Conservation (phyloP, 2,797 vertebrate genomes). For the Gambelia wislizenii region DNA sequence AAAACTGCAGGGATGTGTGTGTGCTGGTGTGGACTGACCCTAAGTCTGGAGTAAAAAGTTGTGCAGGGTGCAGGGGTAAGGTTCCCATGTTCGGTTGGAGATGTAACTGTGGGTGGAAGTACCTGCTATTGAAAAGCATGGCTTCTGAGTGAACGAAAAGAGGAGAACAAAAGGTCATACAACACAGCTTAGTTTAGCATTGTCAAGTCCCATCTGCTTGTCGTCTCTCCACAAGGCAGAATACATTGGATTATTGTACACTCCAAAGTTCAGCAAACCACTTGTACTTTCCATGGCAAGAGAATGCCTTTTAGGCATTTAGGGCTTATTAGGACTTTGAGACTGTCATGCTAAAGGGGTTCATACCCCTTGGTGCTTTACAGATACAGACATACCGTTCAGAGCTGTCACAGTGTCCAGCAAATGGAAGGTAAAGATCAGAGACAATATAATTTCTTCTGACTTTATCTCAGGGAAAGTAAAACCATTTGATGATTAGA, state of each 20-base stretch:
- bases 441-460: constrained; percentile 76
- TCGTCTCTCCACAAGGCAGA: constrained; percentile 74
- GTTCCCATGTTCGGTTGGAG: accelerated
- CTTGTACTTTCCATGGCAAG: constrained; percentile 72
- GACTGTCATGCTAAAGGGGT: constrained; percentile 69
- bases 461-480: constrained; percentile 77
- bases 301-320: constrained; percentile 70
- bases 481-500: constrained; percentile 73
- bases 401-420: constrained; percentile 74
- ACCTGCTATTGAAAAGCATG: constrained; percentile 39
- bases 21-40: background rate
- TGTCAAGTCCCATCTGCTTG: constrained; percentile 79
- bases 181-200: constrained; percentile 55
- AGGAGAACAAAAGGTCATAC: constrained; percentile 71
- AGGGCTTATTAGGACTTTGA: constrained; percentile 69
- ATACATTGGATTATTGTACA: constrained; percentile 67
- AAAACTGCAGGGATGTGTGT: background rate
- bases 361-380: constrained; percentile 68
- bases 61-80: background rate
- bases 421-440: constrained; percentile 70
- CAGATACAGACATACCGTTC: constrained; percentile 69
- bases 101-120: constrained; percentile 2
- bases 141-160: constrained; percentile 58
- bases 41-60: constrained; percentile 22
- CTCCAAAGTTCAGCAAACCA: constrained; percentile 74